Evolutionary conservation across 2,113 vertebrate genomes (phyloP).

Genomic region (Sardina pilchardus): DNA sequence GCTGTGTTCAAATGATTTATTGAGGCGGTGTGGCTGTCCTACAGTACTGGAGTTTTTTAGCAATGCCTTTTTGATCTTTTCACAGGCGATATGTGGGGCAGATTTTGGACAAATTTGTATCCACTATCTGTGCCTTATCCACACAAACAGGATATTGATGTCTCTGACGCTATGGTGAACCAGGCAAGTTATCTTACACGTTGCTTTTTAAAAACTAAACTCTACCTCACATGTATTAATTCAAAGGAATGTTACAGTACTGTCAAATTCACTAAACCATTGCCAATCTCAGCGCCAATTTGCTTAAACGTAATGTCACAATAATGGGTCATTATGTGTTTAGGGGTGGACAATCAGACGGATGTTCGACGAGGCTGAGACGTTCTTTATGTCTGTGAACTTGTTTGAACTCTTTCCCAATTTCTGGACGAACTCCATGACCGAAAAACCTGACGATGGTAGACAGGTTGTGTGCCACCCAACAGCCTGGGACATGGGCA

Average conservation of each 20-base stretch:
- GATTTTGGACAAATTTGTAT: slow-evolving; percentile 97
- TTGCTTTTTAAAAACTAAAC: neutral
- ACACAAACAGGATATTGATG: slow-evolving; percentile 84
- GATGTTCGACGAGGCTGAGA: slow-evolving; percentile 84
- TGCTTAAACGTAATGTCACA: neutral
- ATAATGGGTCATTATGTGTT: neutral
- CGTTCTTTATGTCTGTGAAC: slow-evolving; percentile 84
- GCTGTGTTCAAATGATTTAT: slow-evolving; percentile 17
- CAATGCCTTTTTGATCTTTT: slow-evolving; percentile 7
- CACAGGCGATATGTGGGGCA: slow-evolving; percentile 98
- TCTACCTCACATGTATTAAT: neutral
- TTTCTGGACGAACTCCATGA: slow-evolving; percentile 90
- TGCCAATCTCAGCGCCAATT: too few species aligned
- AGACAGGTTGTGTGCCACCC: slow-evolving; percentile 89
- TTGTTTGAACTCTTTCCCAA: slow-evolving; percentile 77
- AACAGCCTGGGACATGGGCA: slow-evolving; percentile 95
- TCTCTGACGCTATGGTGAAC: slow-evolving; percentile 79
- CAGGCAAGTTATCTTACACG: slow-evolving; percentile 67
- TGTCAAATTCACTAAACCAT: neutral
- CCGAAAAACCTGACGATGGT: slow-evolving; percentile 74
- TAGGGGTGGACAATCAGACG: slow-evolving; percentile 77
- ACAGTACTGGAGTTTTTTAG: neutral
- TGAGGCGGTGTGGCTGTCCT: neutral
- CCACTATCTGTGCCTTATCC: slow-evolving; percentile 77
- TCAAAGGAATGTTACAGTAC: neutral